Percentiles rank a stretch among this genome's conserved stretches.
Evolutionary conservation across 2,113 vertebrate species (phyloP).

Genomic region (Quiscalus mexicanus): DNA sequence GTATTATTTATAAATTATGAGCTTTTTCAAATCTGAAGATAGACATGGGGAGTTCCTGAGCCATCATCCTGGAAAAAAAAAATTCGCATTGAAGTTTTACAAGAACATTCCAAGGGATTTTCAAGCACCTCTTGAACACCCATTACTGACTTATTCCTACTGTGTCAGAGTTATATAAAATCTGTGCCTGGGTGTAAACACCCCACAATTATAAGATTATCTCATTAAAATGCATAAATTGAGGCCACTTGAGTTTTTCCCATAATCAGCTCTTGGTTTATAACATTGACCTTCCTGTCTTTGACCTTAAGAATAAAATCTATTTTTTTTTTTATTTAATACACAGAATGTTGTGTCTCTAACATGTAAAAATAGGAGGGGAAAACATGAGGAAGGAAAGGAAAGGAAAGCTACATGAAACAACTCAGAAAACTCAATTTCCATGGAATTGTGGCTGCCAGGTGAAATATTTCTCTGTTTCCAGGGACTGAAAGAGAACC

Average conservation of each 20-base stretch:
- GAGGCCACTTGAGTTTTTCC: neutral
- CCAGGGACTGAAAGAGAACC: neutral
- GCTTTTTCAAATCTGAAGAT: neutral
- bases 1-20: neutral
- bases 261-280: neutral
- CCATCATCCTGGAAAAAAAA: neutral
- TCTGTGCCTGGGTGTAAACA: neutral
- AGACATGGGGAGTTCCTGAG: neutral
- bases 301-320: neutral
- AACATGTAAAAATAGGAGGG: fast-evolving
- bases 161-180: neutral
- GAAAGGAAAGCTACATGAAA: fast-evolving
- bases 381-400: fast-evolving
- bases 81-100: neutral
- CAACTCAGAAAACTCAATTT: neutral
- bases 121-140: neutral
- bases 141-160: neutral
- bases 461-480: neutral
- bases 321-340: neutral
- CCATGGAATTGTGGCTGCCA: neutral
- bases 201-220: neutral
- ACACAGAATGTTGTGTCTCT: neutral
- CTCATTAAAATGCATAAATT: neutral
- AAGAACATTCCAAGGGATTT: slow-evolving; percentile 7
- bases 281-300: neutral